Percentiles rank a stretch among this genome's conserved stretches.
Evolutionary conservation across 2,113 vertebrate species (phyloP).

Genomic region (Podarcis muralis): DNA sequence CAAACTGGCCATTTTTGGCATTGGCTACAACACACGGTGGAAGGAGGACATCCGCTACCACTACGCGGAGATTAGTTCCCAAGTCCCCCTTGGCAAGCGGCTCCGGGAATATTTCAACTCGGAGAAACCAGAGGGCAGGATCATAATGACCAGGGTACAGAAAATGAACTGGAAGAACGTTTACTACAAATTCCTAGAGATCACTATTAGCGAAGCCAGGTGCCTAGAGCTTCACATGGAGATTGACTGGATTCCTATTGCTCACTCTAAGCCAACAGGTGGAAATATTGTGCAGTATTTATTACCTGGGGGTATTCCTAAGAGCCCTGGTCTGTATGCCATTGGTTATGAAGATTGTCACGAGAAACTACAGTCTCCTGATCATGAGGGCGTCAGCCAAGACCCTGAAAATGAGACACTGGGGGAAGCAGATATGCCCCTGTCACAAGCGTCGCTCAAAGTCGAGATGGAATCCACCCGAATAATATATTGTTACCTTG

Average conservation of each 20-base stretch:
- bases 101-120: slow-evolving; percentile 98
- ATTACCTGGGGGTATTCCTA: slow-evolving; percentile 92
- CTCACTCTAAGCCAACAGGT: slow-evolving; percentile 84
- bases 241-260: slow-evolving; percentile 94
- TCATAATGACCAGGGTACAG: slow-evolving; percentile 95
- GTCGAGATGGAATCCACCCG: slow-evolving; percentile 76
- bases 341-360: slow-evolving; percentile 87
- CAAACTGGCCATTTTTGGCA: slow-evolving; percentile 97
- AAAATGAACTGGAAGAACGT: slow-evolving; percentile 99
- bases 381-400: slow-evolving; percentile 45
- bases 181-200: slow-evolving; percentile 97
- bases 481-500: slow-evolving; percentile 94
- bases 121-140: slow-evolving; percentile 91
- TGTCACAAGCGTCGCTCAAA: slow-evolving; percentile 72
- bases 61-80: slow-evolving; percentile 96
- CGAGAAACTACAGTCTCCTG: slow-evolving; percentile 66
- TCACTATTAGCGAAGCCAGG: slow-evolving; percentile 95
- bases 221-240: slow-evolving; percentile 98
- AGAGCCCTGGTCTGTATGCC: slow-evolving; percentile 92
- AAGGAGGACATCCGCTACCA: slow-evolving; percentile 95
- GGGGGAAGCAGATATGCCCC: slow-evolving; percentile 72
- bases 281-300: slow-evolving; percentile 91
- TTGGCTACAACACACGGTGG: slow-evolving; percentile 98
- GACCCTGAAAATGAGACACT: slow-evolving; percentile 61
- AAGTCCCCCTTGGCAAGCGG: slow-evolving; percentile 93